Evolutionary conservation across 1,140 invertebrate species (phyloP), one percentile per base, ranked within the genome.

Genomic region (Caerostris darwini): DNA sequence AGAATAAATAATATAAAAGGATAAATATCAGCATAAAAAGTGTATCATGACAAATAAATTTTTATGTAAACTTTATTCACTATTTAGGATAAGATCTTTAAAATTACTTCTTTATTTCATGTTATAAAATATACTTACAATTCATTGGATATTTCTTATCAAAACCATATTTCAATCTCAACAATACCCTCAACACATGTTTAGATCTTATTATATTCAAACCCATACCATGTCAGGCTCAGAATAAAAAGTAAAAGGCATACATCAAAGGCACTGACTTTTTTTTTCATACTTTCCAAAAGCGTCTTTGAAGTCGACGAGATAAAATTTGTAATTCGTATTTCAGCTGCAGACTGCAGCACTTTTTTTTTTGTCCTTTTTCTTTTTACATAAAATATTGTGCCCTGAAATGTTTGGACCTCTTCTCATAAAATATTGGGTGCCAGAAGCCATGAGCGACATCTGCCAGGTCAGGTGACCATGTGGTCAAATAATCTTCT

Each of bases 401-500:
- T 54, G 57, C 14, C 53, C 71, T 50, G 34, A 61, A 50, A 82
- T 57, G 12, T 53, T 90, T n/a, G 88, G 56, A 59, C 57, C 83
- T n/a, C 34, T 17, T 8, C 58, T 61, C 90, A 19, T 91, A 82
- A 91, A 91, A 91, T 91, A 91, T 90, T 82, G 90, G 90, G 56
- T 91, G 90, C 90, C 90, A 81, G 90, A 54, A 71, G 90, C 57
- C 71, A 81, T 61, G 90, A 89, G 19, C 19, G 90, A 91, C 71
- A 71, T 89, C 58, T 91, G 90, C 57, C 69, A 53, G 87, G 87
- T 67, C 50, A 64, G 19, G n/a, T 59, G 87, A 50, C 90, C 77
- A 61, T 53, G 90, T 91, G 90, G 90, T 91, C 90, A 91, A 91
- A 91, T 91, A 91, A 91, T 82, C 71, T 91, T 69, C 90, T 71